Conservation (phyloP, 2,113 vertebrate genomes). For the Leuciscus idus region DNA sequence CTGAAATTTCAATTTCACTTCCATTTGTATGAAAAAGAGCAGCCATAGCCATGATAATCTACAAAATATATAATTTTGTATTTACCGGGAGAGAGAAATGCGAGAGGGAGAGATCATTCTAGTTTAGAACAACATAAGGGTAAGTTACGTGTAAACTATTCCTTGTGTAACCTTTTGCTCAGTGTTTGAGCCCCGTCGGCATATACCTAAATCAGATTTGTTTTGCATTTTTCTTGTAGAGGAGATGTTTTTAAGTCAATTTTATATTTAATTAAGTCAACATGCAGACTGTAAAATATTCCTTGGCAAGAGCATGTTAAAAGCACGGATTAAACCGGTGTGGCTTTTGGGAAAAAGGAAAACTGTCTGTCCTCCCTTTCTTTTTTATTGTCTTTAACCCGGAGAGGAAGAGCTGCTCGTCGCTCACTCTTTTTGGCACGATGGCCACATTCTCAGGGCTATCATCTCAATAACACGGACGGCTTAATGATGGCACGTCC, state of each 20-base stretch:
- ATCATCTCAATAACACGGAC: constrained; percentile 67
- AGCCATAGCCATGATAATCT: not conserved
- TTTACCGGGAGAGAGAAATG: not conserved
- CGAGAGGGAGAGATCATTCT: not conserved
- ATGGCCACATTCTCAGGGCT: constrained; percentile 58
- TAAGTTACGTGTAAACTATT: not conserved
- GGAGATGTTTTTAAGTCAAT: constrained; percentile 48
- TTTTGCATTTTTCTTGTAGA: constrained; percentile 27
- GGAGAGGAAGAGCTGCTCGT: constrained; percentile 58
- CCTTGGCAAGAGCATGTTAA: constrained; percentile 49
- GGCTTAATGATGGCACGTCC: constrained; percentile 61
- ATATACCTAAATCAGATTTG: not conserved
- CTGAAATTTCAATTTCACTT: not conserved
- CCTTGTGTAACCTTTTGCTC: not conserved
- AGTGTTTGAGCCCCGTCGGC: not conserved
- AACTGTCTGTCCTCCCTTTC: constrained; percentile 9
- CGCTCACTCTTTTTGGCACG: constrained; percentile 49
- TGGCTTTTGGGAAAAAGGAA: constrained; percentile 43
- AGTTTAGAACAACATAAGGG: not conserved
- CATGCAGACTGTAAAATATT: constrained; percentile 49
- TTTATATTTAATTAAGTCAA: constrained; percentile 56
- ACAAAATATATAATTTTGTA: not conserved
- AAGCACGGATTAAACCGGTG: constrained; percentile 48
- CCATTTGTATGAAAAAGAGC: not conserved
- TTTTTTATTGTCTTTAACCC: constrained; percentile 64